Evolutionary conservation across 2,888 invertebrate genomes (phyloP), one percentile per base, ranked within the genome.

Genomic region (Drosophila borborema): DNA sequence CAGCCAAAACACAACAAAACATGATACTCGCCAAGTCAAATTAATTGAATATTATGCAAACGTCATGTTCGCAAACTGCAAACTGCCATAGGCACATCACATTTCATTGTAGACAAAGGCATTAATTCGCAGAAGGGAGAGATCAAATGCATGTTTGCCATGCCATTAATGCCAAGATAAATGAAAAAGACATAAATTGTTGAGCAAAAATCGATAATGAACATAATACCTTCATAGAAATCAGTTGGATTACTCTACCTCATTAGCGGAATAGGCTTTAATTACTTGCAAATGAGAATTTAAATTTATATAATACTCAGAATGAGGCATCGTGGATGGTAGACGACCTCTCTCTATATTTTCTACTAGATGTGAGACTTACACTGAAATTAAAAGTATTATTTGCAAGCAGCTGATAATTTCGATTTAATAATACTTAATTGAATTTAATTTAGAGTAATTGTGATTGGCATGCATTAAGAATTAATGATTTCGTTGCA

Each of bases 41-140:
- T 87, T 81, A 81, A 86, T 87, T 87, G 79, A 80, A 85, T 76
- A 82, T 87, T 82, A 85, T 74, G 86, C 81, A 82, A 80, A 73
- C 74, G 72, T 76, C 70, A 61, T 78, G 72, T 74, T 71, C 56
- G 59, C 56, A 55, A 51, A 28, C 28, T 72, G 61, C 56, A 64
- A 70, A 66, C 51, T 73, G 43, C 64, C 49, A 54, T 54, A 64
- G 60, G 58, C 66, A 28, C 60, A 67, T 46, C 54, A 46, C 59
- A 69, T 49, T 38, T 54, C 34, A 61, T 53, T 58, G 5, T 10
- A 66, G 45, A 45, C 58, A 58, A 31, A 54, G n/a, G 38, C 28
- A 14, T 64, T 28, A 64, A 5, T 14, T 31, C 9, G 14, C 14
- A 4, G 28, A 10, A 23, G 34, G 45, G 45, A 58, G 56, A 43